Percentiles rank a stretch among this genome's conserved stretches.
Evolutionary conservation across 2,888 invertebrate species (phyloP).

Genomic region (Branchellion lobata): DNA sequence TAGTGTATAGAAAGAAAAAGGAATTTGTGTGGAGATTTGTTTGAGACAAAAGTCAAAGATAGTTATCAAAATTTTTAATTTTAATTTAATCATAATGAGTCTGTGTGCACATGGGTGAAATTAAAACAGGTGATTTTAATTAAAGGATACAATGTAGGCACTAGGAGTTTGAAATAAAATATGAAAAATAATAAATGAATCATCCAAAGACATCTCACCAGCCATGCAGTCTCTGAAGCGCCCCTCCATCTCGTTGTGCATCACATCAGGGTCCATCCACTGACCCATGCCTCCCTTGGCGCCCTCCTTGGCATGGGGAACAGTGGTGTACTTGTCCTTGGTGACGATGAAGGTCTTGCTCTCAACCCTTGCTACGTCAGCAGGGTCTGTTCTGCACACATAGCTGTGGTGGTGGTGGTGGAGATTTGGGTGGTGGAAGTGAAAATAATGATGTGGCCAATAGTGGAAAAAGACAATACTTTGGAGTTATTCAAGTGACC

Average conservation of each 20-base stretch:
- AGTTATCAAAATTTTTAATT: no score
- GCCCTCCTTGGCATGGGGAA: constrained; percentile 77
- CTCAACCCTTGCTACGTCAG: constrained; percentile 96
- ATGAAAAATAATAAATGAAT: no score
- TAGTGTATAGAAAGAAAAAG: no score
- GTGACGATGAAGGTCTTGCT: constrained; percentile 93
- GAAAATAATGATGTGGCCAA: background rate
- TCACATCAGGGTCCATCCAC: constrained; percentile 83
- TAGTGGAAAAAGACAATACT: no score
- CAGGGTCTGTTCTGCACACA: constrained; percentile 76
- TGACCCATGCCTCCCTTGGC: constrained; percentile 85
- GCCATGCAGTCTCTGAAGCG: constrained; percentile 78
- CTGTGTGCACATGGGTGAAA: no score
- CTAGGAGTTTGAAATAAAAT: no score
- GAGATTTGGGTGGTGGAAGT: background rate
- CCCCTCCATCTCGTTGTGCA: constrained; percentile 77
- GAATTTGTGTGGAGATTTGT: no score
- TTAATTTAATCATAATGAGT: no score
- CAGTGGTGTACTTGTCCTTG: constrained; percentile 75
- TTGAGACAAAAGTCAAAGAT: constrained; percentile 54
- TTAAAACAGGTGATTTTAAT: no score
- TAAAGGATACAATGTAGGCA: no score
- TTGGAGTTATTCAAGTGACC: no score
- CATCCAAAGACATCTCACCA: no score
- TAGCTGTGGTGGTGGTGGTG: constrained; percentile 32